Evolutionary conservation across 2,888 invertebrate species (phyloP).

Genomic region (Plebejus melissa): DNA sequence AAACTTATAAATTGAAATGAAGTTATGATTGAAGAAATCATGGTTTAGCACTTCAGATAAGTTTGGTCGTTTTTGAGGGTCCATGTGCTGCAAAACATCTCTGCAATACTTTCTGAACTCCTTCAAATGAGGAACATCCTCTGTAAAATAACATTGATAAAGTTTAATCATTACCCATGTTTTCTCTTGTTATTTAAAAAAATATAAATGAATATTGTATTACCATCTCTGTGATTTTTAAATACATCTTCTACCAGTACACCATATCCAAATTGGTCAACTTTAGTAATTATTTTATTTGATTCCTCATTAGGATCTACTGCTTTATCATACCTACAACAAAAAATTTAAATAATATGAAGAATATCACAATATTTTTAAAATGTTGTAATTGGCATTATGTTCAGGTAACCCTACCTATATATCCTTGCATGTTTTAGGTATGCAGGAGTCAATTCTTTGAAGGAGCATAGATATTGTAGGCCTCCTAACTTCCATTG

Average conservation of each 20-base stretch:
- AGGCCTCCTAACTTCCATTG: slow-evolving; percentile 93
- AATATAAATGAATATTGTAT: slow-evolving; percentile 28
- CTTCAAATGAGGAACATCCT: slow-evolving; percentile 83
- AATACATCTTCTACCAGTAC: slow-evolving; percentile 87
- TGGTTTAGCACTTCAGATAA: slow-evolving; percentile 83
- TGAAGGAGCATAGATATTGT: slow-evolving; percentile 86
- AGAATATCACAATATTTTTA: neutral
- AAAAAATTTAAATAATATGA: slow-evolving; percentile 32
- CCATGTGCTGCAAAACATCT: slow-evolving; percentile 82
- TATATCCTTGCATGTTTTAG: slow-evolving; percentile 83
- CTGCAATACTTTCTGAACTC: slow-evolving; percentile 86
- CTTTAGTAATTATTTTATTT: slow-evolving; percentile 74
- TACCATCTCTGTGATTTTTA: slow-evolving; percentile 79
- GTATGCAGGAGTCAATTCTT: slow-evolving; percentile 82
- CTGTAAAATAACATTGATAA: slow-evolving; percentile 53
- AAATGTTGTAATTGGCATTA: neutral
- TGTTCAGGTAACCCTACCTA: slow-evolving; percentile 37
- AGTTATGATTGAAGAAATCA: slow-evolving; percentile 91
- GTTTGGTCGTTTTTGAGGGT: slow-evolving; percentile 82
- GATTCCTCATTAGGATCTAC: slow-evolving; percentile 85
- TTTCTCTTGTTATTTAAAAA: neutral
- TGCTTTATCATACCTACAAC: slow-evolving; percentile 82
- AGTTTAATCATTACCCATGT: neutral
- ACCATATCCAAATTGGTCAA: slow-evolving; percentile 89
- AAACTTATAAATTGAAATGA: slow-evolving; percentile 90